Evolutionary conservation across 1,140 invertebrate genomes (phyloP).

Genomic region (Protaetia brevitarsis): DNA sequence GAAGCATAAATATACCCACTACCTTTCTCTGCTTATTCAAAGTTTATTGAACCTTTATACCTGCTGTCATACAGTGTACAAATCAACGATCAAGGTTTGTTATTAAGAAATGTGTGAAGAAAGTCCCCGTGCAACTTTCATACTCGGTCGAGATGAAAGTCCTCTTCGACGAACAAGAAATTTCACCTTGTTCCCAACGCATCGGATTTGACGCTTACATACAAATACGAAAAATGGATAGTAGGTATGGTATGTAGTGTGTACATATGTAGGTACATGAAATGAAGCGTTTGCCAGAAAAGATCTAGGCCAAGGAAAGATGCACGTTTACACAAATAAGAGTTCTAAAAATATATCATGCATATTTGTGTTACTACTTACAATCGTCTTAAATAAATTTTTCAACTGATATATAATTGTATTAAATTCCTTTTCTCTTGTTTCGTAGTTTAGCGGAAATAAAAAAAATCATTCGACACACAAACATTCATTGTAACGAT

Average conservation of each 20-base stretch:
- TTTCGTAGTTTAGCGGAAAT: too few species aligned
- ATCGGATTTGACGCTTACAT: too few species aligned
- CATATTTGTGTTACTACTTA: too few species aligned
- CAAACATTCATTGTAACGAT: too few species aligned
- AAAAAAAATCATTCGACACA: too few species aligned
- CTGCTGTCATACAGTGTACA: not conserved
- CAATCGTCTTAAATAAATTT: too few species aligned
- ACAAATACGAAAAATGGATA: too few species aligned
- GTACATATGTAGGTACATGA: too few species aligned
- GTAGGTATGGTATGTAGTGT: too few species aligned
- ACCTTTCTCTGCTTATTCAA: not conserved
- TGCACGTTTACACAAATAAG: not conserved
- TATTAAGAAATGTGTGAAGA: not conserved
- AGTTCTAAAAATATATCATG: not conserved
- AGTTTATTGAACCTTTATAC: not conserved
- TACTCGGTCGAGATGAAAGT: not conserved
- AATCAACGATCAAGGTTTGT: not conserved
- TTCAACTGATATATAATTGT: too few species aligned
- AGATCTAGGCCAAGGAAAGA: conserved; percentile 8
- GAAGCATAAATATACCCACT: not conserved
- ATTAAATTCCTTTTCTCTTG: too few species aligned
- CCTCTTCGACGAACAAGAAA: not conserved
- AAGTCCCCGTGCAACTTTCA: conserved; percentile 3
- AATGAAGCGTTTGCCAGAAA: not conserved
- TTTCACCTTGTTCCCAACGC: not conserved